Conservation (phyloP, 2,888 invertebrate species). For the Drosophila maculinotata region DNA sequence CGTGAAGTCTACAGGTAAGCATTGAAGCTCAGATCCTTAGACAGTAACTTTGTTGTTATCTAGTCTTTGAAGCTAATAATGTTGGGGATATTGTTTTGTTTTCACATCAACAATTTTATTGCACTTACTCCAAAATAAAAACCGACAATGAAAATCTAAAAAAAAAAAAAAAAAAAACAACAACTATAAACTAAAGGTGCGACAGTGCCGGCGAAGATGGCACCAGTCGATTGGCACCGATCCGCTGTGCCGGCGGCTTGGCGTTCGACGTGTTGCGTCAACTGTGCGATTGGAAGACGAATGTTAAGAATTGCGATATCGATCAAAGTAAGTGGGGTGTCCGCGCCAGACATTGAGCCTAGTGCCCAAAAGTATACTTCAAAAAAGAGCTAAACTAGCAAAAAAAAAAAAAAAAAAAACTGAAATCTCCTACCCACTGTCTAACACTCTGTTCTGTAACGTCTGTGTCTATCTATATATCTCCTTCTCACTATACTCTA, state of each 20-base stretch:
- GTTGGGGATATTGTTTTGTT: slow-evolving; percentile 44
- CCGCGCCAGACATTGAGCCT: slow-evolving; percentile 48
- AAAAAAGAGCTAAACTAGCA: slow-evolving; percentile 29
- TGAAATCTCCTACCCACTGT: slow-evolving; percentile 39
- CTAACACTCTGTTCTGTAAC: slow-evolving; percentile 44
- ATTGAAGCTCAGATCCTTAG: background rate
- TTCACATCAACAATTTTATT: slow-evolving; percentile 34
- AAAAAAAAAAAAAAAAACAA: slow-evolving; percentile 33
- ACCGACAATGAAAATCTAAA: slow-evolving; percentile 13
- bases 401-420: background rate
- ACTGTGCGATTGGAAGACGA: slow-evolving; percentile 98
- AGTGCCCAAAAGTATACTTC: slow-evolving; percentile 35
- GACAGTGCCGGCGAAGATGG: slow-evolving; percentile 95
- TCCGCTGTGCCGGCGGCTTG: slow-evolving; percentile 95
- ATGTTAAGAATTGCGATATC: slow-evolving; percentile 98
- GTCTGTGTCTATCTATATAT: slow-evolving; percentile 41
- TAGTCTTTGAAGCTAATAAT: slow-evolving; percentile 7
- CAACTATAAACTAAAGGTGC: slow-evolving; percentile 88
- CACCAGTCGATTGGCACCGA: slow-evolving; percentile 93
- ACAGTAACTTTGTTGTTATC: slow-evolving; percentile 6
- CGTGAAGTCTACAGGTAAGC: slow-evolving; percentile 96
- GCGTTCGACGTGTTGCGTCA: slow-evolving; percentile 97
- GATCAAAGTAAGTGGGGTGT: slow-evolving; percentile 93
- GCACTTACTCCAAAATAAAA: slow-evolving; percentile 29
- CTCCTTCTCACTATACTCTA: slow-evolving; percentile 19